Evolutionary conservation across 2,888 invertebrate genomes (phyloP).

Genomic region (Kuschelorhynchus macadamiae): DNA sequence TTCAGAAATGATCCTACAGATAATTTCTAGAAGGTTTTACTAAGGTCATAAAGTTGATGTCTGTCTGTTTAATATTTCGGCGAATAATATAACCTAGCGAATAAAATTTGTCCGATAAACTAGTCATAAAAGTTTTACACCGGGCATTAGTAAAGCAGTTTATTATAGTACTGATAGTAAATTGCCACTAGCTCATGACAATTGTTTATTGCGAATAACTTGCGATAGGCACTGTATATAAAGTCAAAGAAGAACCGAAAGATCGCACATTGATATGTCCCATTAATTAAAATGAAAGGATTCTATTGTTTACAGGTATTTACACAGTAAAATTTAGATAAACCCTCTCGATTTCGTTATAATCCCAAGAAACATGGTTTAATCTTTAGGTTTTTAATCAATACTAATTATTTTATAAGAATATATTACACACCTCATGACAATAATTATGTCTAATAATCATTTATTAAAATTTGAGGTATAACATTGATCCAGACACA

Average conservation of each 20-base stretch:
- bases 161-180: constrained; percentile 26
- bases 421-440: too few species aligned
- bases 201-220: constrained; percentile 2
- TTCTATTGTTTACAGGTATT: too few species aligned
- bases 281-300: too few species aligned
- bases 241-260: background rate
- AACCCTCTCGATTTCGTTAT: too few species aligned
- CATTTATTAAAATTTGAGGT: too few species aligned
- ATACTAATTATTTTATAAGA: too few species aligned
- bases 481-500: too few species aligned
- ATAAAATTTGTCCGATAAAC: constrained; percentile 40
- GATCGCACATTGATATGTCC: too few species aligned
- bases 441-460: too few species aligned
- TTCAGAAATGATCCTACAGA: background rate
- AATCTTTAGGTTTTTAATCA: too few species aligned
- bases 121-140: constrained; percentile 34
- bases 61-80: constrained; percentile 28
- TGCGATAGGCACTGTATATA: background rate
- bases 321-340: too few species aligned
- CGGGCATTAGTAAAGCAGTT: constrained; percentile 27
- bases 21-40: constrained; percentile 25
- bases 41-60: constrained; percentile 28
- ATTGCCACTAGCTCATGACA: constrained; percentile 12
- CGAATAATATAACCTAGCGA: constrained; percentile 20
- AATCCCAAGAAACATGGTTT: too few species aligned